These are phyloP conservation scores for Bettongia penicillata DNA, from an alignment of 2,113 vertebrate genomes.

Conservation along the genomic window DNA sequence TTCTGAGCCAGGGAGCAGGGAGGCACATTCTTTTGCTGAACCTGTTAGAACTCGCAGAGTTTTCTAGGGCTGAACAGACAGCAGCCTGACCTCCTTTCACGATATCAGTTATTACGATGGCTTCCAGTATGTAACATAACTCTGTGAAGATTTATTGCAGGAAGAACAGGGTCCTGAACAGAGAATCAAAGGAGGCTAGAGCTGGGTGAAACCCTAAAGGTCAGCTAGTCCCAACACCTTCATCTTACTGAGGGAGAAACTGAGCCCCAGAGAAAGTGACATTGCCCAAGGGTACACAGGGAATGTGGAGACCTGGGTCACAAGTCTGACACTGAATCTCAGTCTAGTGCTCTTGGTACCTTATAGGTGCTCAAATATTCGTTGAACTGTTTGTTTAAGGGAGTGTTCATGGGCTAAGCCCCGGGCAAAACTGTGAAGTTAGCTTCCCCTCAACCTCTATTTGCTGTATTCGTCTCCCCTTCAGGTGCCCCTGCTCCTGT, in stretches of 20 bases:
- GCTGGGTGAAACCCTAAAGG: background rate
- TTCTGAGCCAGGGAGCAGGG: background rate
- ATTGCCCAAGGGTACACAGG: background rate
- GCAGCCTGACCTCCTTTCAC: conserved; percentile 54
- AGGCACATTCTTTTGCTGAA: conserved; percentile 72
- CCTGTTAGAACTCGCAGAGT: conserved; percentile 71
- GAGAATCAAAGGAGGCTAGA: background rate
- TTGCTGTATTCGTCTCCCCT: background rate
- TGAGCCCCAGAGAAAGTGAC: background rate
- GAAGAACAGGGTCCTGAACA: background rate
- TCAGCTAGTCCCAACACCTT: background rate
- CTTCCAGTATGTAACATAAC: background rate
- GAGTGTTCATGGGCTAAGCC: background rate
- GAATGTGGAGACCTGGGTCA: background rate
- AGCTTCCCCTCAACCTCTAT: background rate
- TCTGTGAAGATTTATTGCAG: background rate
- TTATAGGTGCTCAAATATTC: background rate
- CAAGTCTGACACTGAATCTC: background rate
- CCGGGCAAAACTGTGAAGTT: background rate
- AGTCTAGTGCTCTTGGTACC: background rate
- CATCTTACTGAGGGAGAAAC: background rate
- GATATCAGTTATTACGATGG: conserved; percentile 47
- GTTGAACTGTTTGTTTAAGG: background rate
- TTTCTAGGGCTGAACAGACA: conserved; percentile 61
- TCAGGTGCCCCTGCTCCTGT: background rate